phyloP scores from a whole-genome alignment of 2,113 vertebrate species.

The Sterrhoptilus dennistouni region DNA sequence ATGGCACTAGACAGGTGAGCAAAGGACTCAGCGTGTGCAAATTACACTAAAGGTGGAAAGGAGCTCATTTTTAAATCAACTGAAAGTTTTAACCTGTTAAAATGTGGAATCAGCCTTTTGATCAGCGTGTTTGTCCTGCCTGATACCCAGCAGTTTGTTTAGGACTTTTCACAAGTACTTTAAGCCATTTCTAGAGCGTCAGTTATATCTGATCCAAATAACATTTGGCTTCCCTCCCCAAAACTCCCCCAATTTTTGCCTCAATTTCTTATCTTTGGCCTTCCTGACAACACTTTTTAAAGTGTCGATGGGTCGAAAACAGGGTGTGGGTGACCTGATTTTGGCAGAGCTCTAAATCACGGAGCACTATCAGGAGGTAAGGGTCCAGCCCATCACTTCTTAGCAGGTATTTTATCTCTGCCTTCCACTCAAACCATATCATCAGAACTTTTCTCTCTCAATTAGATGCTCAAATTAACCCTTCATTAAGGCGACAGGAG shows the following conservation, averaged over 20 bases:
- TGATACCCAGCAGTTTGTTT: rapidly evolving
- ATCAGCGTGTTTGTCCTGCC: not conserved
- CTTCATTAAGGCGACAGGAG: not conserved
- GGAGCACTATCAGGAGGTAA: not conserved
- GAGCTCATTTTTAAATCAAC: not conserved
- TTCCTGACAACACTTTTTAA: not conserved
- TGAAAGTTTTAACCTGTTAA: not conserved
- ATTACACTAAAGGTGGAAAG: not conserved
- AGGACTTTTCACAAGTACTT: not conserved
- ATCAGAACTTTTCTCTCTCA: not conserved
- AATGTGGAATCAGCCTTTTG: not conserved
- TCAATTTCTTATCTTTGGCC: not conserved
- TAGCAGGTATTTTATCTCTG: not conserved
- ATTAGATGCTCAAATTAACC: constrained; percentile 5
- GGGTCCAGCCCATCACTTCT: not conserved
- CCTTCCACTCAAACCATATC: not conserved
- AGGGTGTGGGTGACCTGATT: too few species aligned
- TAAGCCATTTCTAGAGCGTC: not conserved
- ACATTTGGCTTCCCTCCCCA: not conserved
- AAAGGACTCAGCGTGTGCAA: not conserved
- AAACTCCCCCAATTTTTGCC: rapidly evolving
- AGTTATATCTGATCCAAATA: not conserved
- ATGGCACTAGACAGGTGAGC: rapidly evolving
- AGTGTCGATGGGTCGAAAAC: not conserved
- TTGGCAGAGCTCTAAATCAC: not conserved